Base-by-base conservation (phyloP, 1,140 invertebrate genomes). In the Megathymus violae region DNA sequence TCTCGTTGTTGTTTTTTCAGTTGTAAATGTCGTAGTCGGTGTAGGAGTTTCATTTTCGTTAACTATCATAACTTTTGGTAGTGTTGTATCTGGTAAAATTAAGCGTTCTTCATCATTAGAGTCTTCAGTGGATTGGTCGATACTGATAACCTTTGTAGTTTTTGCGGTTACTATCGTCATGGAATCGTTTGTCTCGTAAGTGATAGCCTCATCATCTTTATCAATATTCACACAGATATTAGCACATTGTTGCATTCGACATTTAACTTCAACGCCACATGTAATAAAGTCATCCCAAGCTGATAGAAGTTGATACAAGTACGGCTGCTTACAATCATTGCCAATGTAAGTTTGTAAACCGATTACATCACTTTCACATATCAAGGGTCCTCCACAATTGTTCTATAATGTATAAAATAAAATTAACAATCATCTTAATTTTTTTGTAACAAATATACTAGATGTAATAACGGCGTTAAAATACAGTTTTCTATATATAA, bases 361-460 rank as follows among this genome's bases (percentile, higher is more conserved):
- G 6, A 71, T 62, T 10, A 87, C 65, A 43, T 80, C 68, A 15
- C 58, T 60, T 6, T 84, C 76, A 64, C 88, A 90, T 34, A 90
- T 48, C 1, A 90, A 70, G 11, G 88, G 88, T 14, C 86, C 88
- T n/a, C 88, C 88, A 16, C 72, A 74, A 48, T 88, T 88, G 16
- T 78, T 77, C 88, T 90, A 56, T 43, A 64, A 82, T 44, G 43
- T 41, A 19, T 52, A 27, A 14, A 38, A 5, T 61, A 27, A 41
- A 25, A 14, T 19, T n/a, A n/a, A n/a, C n/a, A n/a, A n/a, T n/a
- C n/a, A n/a, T n/a, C n/a, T n/a, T n/a, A n/a, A n/a, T n/a, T n/a
- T n/a, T n/a, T n/a, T n/a, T n/a, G n/a, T n/a, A n/a, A n/a, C n/a
- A n/a, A n/a, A n/a, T n/a, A n/a, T n/a, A n/a, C n/a, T n/a, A n/a